phyloP scores from a whole-genome alignment of 92 coral and sea anemone species.

The Hydrozoanthus gracilis region DNA sequence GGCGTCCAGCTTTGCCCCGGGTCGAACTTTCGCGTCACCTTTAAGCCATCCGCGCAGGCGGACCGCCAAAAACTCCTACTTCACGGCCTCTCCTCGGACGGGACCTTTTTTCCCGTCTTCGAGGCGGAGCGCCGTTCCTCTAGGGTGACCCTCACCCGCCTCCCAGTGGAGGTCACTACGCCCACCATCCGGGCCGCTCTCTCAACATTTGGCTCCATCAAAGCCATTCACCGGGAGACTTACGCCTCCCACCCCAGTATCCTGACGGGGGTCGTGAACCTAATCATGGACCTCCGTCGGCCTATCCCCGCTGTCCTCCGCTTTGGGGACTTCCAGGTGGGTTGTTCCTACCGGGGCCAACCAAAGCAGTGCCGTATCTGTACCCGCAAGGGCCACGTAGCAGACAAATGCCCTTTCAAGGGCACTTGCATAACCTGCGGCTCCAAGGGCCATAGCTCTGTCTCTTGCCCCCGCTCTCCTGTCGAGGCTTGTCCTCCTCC shows the following conservation, averaged over 20 bases:
- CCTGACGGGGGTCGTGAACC: background rate
- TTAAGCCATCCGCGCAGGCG: no score
- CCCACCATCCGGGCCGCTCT: no score
- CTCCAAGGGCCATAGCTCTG: background rate
- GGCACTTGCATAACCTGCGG: background rate
- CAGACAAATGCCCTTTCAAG: background rate
- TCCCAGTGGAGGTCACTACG: no score
- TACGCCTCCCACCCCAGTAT: background rate
- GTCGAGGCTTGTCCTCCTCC: no score
- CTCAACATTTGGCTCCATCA: background rate
- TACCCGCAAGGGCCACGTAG: background rate
- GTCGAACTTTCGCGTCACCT: no score
- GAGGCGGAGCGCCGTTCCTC: no score
- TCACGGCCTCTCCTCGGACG: no score
- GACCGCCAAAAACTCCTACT: no score
- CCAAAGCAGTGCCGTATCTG: background rate
- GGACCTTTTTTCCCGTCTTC: no score
- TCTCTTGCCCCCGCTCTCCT: background rate
- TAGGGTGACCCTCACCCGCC: no score
- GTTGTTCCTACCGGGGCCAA: background rate
- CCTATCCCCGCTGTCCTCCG: background rate
- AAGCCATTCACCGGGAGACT: background rate
- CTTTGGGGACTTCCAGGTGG: background rate
- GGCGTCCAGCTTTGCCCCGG: no score
- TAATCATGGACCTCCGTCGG: background rate